Evolutionary conservation across 2,888 invertebrate species (phyloP), one percentile per base, ranked within the genome.

Genomic region (Acanthosepion pharaonis): DNA sequence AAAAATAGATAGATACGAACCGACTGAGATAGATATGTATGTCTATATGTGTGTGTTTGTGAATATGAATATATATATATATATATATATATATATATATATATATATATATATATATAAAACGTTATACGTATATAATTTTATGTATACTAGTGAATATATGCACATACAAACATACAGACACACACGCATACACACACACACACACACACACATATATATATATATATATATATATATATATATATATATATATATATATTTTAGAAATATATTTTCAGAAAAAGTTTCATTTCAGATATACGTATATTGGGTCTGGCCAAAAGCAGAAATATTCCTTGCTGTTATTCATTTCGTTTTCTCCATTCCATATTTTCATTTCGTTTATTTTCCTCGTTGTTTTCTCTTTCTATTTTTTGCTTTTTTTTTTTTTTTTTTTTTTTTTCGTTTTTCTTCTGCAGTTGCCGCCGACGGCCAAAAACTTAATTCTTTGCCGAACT

Each of bases 21-120:
- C 1, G 42, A 42, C 3, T 42, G 3, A 42, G n/a, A n/a, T 78
- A 9, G n/a, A 1, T 78, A 9, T 78, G 9, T 78, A 1, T 78
- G 1, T 78, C 1, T 78, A 9, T 55, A 23, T 55, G 55, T 15
- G 55, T 15, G 55, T 15, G 15, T 15, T 5, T 55, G 55, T 55
- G 55, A 23, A 18, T 23, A 2, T 55, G 8, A 5, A n/a, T n/a
- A n/a, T 78, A n/a, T 78, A n/a, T n/a, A 9, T 78, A 9, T 78
- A 9, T 78, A 9, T 78, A 28, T 78, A 9, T 28, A 8, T 78
- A 28, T 55, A 20, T 55, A 20, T 20, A 55, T 78, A n/a, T 78
- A 78, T 78, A 78, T n/a, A 78, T 78, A 78, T 78, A 78, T 78
- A n/a, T n/a, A n/a, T n/a, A n/a, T n/a, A n/a, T n/a, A n/a, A 78